A percentile compares a stretch with the other conserved stretches of the same genome.
These are phyloP conservation scores for Zalophus californianus DNA, from an alignment of 2,797 vertebrate species.

Conservation along the genomic window DNA sequence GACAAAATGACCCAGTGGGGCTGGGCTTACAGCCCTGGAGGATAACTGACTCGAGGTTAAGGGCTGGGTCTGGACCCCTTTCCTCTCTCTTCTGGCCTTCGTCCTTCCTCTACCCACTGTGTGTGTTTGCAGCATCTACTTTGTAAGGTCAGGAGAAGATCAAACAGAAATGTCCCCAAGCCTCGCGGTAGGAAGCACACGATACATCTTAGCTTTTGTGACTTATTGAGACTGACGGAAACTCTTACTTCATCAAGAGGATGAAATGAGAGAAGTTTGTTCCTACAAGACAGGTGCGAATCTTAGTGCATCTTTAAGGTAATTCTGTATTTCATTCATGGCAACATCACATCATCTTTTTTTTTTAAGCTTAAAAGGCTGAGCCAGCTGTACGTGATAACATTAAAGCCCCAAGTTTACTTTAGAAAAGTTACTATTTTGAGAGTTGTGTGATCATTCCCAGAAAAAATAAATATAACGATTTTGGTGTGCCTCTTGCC, in stretches of 20 bases:
- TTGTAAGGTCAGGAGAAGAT: neutral
- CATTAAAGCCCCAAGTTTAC: conserved; percentile 52
- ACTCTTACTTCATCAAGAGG: neutral
- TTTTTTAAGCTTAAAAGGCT: neutral
- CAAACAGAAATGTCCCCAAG: neutral
- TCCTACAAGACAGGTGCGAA: conserved; percentile 10
- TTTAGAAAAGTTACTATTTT: conserved; percentile 62
- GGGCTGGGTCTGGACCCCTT: neutral
- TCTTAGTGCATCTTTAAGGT: conserved; percentile 26
- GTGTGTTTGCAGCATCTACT: neutral
- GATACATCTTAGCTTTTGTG: neutral
- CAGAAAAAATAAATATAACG: neutral
- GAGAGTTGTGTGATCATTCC: conserved; percentile 15
- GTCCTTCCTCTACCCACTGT: neutral
- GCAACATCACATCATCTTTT: neutral
- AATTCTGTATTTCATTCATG: conserved; percentile 62
- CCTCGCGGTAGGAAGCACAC: neutral
- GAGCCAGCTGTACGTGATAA: conserved; percentile 48
- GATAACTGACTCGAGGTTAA: neutral
- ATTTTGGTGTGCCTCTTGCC: conserved; percentile 42
- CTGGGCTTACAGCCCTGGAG: neutral
- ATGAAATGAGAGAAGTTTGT: neutral
- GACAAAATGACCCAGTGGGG: neutral
- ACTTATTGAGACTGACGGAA: neutral
- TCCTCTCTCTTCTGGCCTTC: neutral